Evolutionary conservation across 1,140 invertebrate genomes (phyloP).

Genomic region (Drosophila repletoides): DNA sequence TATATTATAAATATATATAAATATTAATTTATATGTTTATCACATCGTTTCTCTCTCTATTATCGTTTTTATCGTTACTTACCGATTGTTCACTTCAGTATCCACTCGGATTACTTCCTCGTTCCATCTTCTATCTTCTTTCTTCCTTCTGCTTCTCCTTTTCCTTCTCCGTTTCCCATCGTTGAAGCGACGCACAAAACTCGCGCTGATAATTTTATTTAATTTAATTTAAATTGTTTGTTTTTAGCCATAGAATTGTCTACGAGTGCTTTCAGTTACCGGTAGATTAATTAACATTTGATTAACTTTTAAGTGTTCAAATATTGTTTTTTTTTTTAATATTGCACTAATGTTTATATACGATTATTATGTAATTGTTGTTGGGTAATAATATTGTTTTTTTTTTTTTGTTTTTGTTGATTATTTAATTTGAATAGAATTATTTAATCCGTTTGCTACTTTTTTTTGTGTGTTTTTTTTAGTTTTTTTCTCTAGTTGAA

Average conservation of each 20-base stretch:
- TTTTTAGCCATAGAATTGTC: conserved; percentile 22
- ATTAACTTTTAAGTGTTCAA: conserved; percentile 5
- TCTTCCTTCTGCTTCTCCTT: neutral
- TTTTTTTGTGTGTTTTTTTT: conserved; percentile 11
- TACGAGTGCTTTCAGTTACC: conserved; percentile 51
- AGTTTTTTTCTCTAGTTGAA: conserved; percentile 4
- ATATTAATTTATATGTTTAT: neutral
- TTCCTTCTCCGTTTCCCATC: neutral
- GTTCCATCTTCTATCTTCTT: too few species aligned
- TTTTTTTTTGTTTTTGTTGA: neutral
- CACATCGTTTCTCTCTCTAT: too few species aligned
- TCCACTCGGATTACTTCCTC: conserved; percentile 13
- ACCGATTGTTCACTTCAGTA: conserved; percentile 12
- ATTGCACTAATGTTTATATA: conserved; percentile 33
- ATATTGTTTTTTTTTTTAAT: too few species aligned
- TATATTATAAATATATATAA: neutral
- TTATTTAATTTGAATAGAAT: conserved; percentile 36
- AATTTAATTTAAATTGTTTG: neutral
- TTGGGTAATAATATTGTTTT: conserved; percentile 22
- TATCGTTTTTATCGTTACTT: neutral
- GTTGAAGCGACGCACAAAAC: conserved; percentile 8
- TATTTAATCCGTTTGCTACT: conserved; percentile 12
- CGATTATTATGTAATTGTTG: conserved; percentile 17
- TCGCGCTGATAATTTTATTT: conserved; percentile 3
- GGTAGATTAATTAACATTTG: conserved; percentile 1